Evolutionary conservation across 2,797 vertebrate species (phyloP), one percentile per base, ranked within the genome.

Genomic region (Pelochelys cantorii): DNA sequence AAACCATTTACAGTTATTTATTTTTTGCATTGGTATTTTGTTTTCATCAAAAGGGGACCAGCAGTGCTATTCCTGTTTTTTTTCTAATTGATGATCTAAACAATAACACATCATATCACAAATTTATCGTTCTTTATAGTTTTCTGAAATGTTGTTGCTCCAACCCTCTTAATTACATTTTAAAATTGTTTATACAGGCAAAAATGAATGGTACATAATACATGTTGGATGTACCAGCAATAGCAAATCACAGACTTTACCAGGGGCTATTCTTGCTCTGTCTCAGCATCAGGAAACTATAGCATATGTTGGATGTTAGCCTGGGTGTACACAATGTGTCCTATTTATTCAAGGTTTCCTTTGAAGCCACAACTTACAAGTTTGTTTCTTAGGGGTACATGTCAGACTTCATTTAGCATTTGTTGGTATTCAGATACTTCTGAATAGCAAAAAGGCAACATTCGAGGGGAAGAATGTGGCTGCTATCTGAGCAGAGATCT

Each of bases 241-340:
- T 29, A 98, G 98, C 98, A 98, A 96, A 98, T 98, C 98, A 90
- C 97, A 97, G 97, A 95, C 98, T 97, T 98, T 96, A 98, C 99
- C 98, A 97, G 97, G 53, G 99, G 99, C 99, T 97, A 98, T 97
- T 97, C 96, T 96, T 98, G 98, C 98, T 99, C 98, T 94, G 96
- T 98, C 98, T 98, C 98, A 97, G 98, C 99, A 98, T 98, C 97
- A 95, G 98, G 97, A 99, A 99, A 98, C 98, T 97, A 98, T 97
- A 99, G 98, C 99, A 99, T 99, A 99, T 99, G 99, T 98, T 99
- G 98, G 98, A 99, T 98, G 98, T 99, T 99, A 99, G 99, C 98
- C 98, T 98, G 99, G 98, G 98, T 99, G 98, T 99, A 99, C 98
- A 98, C 98, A 98, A 98, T 97, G 98, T 99, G 99, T 99, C 99